phyloP scores from a whole-genome alignment of 2,888 invertebrate species.

The Acleris cristana region DNA sequence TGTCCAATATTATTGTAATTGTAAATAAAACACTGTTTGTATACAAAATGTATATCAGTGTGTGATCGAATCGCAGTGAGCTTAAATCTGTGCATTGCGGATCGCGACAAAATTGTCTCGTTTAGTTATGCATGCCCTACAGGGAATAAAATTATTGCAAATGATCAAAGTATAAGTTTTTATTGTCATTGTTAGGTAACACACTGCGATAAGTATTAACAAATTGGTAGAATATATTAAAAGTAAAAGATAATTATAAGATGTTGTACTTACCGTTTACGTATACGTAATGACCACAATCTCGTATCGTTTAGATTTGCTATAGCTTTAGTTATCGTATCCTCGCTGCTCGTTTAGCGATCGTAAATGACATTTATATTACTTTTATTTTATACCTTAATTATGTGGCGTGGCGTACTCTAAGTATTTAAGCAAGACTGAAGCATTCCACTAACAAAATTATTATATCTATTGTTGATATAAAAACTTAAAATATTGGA shows the following conservation, averaged over 20 bases:
- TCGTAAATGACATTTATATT: constrained; percentile 17
- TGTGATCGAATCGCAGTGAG: constrained; percentile 2
- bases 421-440: constrained; percentile 75
- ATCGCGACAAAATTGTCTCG: too few species aligned
- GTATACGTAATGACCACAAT: constrained; percentile 13
- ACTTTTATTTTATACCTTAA: constrained; percentile 26
- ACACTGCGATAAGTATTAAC: constrained; percentile 32
- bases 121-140: background rate
- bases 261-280: constrained; percentile 17
- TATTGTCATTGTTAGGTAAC: constrained; percentile 4
- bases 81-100: background rate
- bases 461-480: constrained; percentile 6
- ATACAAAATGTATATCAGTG: background rate
- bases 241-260: constrained; percentile 22
- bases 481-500: constrained; percentile 24
- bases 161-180: constrained; percentile 3
- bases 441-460: constrained; percentile 67
- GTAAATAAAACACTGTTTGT: background rate
- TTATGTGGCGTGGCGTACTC: constrained; percentile 43
- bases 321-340: constrained; percentile 15
- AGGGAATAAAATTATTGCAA: background rate
- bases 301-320: constrained; percentile 11
- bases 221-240: constrained; percentile 11
- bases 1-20: background rate
- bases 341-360: constrained; percentile 6